These are phyloP conservation scores for Polypedilum pembai DNA, from an alignment of 1,140 invertebrate species.

Conservation along the genomic window DNA sequence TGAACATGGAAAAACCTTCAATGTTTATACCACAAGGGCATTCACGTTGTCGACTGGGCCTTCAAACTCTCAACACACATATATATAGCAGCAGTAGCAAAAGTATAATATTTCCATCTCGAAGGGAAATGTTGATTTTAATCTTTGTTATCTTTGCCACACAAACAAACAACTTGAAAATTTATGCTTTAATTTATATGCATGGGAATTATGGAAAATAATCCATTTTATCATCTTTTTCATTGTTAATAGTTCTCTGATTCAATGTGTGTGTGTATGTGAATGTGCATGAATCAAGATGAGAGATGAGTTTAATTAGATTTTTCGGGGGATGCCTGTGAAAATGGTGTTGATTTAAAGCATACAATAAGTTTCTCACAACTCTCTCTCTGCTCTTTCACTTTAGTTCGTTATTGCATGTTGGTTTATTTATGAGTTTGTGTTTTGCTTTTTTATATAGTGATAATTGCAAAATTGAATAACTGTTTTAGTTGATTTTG, in stretches of 20 bases:
- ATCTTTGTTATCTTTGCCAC: slow-evolving; percentile 2
- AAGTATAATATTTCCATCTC: background rate
- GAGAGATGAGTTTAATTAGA: background rate
- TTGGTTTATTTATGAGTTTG: no score
- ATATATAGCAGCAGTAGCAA: background rate
- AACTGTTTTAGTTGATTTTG: no score
- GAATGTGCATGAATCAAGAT: background rate
- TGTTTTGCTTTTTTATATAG: no score
- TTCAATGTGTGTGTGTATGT: background rate
- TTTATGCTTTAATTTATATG: slow-evolving; percentile 27
- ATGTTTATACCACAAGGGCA: no score
- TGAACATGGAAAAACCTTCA: no score
- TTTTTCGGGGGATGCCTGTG: background rate
- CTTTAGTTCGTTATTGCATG: no score
- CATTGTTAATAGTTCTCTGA: slow-evolving; percentile 19
- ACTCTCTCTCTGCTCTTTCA: no score
- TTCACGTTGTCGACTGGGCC: no score
- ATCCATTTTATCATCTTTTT: slow-evolving; percentile 15
- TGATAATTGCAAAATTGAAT: no score
- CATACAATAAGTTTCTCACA: no score
- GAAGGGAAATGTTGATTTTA: slow-evolving; percentile 7
- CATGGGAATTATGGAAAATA: slow-evolving; percentile 9
- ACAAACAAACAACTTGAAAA: slow-evolving; percentile 25
- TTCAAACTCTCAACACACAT: background rate
- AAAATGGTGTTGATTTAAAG: no score